phyloP scores from a whole-genome alignment of 1,140 invertebrate genomes.

The Heliconius hermathena region DNA sequence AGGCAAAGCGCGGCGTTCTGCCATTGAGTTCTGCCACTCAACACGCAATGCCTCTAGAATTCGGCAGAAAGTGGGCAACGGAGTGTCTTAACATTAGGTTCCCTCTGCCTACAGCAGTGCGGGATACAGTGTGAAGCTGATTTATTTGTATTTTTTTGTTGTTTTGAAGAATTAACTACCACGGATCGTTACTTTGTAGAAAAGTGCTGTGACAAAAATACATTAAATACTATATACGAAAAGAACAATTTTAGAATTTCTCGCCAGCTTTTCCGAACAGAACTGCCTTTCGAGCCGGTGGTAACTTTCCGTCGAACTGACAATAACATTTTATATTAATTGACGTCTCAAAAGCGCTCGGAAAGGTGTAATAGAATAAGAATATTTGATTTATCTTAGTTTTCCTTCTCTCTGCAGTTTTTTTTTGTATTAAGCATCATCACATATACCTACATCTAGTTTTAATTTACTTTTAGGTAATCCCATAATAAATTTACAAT shows the following conservation, averaged over 20 bases:
- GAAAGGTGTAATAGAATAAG: not conserved
- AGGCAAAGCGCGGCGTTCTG: no score
- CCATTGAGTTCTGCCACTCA: no score
- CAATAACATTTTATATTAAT: constrained; percentile 14
- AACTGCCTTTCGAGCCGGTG: not conserved
- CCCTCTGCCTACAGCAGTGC: no score
- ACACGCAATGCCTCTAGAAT: no score
- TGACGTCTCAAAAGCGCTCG: not conserved
- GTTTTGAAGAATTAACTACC: no score
- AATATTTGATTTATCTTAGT: not conserved
- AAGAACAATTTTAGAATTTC: not conserved
- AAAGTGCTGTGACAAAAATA: not conserved
- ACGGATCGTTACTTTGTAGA: not conserved
- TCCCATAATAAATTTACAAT: no score
- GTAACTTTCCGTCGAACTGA: constrained; percentile 1
- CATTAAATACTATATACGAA: not conserved
- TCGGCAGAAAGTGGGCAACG: no score
- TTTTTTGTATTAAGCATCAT: not conserved
- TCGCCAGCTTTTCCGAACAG: not conserved
- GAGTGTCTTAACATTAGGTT: no score
- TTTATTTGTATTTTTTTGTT: not conserved
- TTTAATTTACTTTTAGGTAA: not conserved
- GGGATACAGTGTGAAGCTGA: no score
- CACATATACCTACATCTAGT: not conserved
- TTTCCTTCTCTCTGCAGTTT: not conserved